These are phyloP conservation scores for Papilio elwesi DNA, from an alignment of 2,888 invertebrate species.

Conservation along the genomic window DNA sequence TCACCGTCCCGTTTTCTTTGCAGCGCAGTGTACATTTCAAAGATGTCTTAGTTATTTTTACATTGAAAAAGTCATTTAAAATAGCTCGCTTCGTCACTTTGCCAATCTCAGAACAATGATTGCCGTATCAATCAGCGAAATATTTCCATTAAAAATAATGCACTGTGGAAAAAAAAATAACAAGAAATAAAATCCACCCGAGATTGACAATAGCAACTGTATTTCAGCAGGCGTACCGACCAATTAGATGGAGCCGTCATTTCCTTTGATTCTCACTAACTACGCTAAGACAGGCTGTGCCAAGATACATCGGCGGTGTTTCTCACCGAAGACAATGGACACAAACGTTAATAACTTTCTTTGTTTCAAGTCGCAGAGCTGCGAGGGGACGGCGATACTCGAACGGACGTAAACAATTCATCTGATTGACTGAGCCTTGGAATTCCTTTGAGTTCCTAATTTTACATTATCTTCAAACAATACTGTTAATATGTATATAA, in stretches of 20 bases:
- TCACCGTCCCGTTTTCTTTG: too few species aligned
- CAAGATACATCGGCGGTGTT: conserved; percentile 58
- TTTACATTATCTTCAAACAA: conserved; percentile 9
- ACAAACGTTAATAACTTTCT: conserved; percentile 82
- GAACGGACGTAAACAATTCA: conserved; percentile 52
- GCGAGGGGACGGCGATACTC: conserved; percentile 47
- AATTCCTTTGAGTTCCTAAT: conserved; percentile 19
- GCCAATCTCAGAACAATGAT: conserved; percentile 4
- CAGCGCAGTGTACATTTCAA: too few species aligned
- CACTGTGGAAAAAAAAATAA: conserved; percentile 51
- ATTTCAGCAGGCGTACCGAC: conserved; percentile 67
- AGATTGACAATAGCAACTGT: conserved; percentile 70
- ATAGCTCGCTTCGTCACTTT: neutral
- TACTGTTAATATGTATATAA: neutral
- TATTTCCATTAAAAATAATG: conserved; percentile 46
- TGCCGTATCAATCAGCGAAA: conserved; percentile 47
- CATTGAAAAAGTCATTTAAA: neutral
- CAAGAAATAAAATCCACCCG: conserved; percentile 55
- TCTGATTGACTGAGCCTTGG: conserved; percentile 51
- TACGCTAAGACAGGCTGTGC: conserved; percentile 46
- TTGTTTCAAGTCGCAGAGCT: conserved; percentile 63
- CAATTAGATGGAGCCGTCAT: conserved; percentile 55
- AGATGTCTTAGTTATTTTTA: neutral
- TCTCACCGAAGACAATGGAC: conserved; percentile 74
- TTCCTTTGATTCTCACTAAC: conserved; percentile 46